Evolutionary conservation across 2,888 invertebrate genomes (phyloP).

Genomic region (Dynastes maya): DNA sequence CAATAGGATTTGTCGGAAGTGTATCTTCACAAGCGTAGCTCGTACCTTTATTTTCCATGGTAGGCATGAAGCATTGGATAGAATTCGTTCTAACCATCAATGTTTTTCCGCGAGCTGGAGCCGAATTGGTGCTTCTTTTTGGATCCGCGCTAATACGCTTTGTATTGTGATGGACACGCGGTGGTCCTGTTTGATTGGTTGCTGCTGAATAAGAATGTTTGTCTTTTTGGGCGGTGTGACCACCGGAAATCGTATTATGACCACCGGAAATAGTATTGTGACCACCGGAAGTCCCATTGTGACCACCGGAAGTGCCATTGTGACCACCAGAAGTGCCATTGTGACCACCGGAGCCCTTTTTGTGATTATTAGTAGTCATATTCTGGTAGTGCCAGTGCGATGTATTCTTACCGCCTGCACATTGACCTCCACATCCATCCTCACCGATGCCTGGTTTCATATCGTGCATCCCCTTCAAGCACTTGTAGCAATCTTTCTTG

Average conservation of each 20-base stretch:
- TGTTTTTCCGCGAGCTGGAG: conserved; percentile 26
- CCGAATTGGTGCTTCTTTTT: background rate
- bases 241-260: background rate
- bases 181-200: background rate
- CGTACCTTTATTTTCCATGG: conserved; percentile 45
- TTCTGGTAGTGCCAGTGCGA: too few relatives aligned
- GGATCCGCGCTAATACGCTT: background rate
- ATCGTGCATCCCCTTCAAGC: background rate
- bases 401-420: background rate
- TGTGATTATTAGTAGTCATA: too few relatives aligned
- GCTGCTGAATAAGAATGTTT: background rate
- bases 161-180: background rate
- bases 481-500: conserved; percentile 5
- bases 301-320: background rate
- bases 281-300: background rate
- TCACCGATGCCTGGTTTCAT: background rate
- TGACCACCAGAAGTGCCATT: background rate
- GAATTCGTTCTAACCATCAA: conserved; percentile 46
- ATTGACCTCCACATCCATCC: background rate
- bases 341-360: background rate
- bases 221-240: background rate
- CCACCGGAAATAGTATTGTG: background rate
- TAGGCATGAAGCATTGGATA: conserved; percentile 41
- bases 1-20: conserved; percentile 6
- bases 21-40: conserved; percentile 33